Conservation (phyloP, 2,888 invertebrate species). For the Thereva nobilitata region DNA sequence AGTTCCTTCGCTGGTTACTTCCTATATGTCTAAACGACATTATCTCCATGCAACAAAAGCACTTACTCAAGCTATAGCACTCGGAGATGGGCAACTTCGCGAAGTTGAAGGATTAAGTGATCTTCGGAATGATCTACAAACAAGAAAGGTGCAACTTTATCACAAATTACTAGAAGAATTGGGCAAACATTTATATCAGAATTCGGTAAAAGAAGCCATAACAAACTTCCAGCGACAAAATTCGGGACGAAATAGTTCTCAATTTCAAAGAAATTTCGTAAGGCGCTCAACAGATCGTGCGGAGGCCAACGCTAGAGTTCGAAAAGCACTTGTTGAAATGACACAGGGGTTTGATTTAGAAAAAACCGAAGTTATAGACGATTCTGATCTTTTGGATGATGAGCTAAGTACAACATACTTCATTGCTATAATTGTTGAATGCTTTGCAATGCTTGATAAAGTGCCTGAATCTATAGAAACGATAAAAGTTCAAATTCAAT, state of each 20-base stretch:
- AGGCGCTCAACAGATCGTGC: constrained; percentile 64
- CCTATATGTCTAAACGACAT: constrained; percentile 71
- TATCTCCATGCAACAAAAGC: constrained; percentile 86
- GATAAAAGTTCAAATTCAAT: constrained; percentile 81
- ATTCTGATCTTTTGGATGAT: constrained; percentile 63
- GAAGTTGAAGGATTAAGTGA: constrained; percentile 85
- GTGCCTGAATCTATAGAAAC: constrained; percentile 84
- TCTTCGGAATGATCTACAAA: constrained; percentile 73
- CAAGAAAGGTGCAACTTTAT: constrained; percentile 66
- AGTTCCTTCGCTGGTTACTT: constrained; percentile 70
- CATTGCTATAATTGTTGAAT: constrained; percentile 81
- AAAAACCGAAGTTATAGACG: constrained; percentile 62
- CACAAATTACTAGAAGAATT: constrained; percentile 72
- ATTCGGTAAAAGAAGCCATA: constrained; percentile 62
- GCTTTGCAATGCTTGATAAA: constrained; percentile 80
- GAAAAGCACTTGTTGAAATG: constrained; percentile 63
- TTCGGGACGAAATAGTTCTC: constrained; percentile 63
- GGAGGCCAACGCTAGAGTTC: constrained; percentile 60
- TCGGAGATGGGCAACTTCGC: constrained; percentile 73
- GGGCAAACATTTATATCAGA: constrained; percentile 71
- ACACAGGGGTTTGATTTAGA: constrained; percentile 56
- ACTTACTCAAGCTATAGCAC: constrained; percentile 70
- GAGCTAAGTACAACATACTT: constrained; percentile 70
- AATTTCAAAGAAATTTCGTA: constrained; percentile 64
- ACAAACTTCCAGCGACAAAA: constrained; percentile 64